Percentiles rank a stretch among this genome's conserved stretches.
phyloP scores from a whole-genome alignment of 2,888 invertebrate genomes.

The Lampropteryx suffumata region DNA sequence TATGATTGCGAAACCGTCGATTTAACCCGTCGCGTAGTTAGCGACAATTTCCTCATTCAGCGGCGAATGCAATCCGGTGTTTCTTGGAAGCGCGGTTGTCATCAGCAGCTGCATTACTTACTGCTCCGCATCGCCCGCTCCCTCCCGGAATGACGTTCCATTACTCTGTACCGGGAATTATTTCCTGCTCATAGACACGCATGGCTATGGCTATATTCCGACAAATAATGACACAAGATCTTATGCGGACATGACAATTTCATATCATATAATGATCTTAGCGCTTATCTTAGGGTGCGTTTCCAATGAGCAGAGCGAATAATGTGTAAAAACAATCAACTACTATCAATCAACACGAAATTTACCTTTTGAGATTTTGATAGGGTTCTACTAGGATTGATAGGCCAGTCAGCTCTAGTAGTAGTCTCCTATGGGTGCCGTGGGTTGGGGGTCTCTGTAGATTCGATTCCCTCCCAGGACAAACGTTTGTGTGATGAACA shows the following conservation, averaged over 20 bases:
- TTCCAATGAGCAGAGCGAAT: too few relatives aligned
- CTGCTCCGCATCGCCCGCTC: conserved; percentile 37
- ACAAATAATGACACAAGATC: conserved; percentile 29
- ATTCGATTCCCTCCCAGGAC: too few relatives aligned
- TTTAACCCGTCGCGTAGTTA: conserved; percentile 20
- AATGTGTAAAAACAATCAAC: too few relatives aligned
- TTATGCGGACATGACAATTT: conserved; percentile 27
- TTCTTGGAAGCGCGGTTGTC: conserved; percentile 66
- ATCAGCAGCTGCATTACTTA: conserved; percentile 62
- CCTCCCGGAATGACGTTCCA: conserved; percentile 55
- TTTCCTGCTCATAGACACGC: conserved; percentile 53
- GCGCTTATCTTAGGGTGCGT: not conserved
- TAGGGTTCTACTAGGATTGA: too few relatives aligned
- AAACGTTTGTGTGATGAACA: too few relatives aligned
- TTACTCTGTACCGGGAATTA: conserved; percentile 60
- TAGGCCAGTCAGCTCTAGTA: too few relatives aligned
- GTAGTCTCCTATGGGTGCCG: too few relatives aligned
- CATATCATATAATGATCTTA: conserved; percentile 7
- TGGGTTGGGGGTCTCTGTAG: too few relatives aligned
- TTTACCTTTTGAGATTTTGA: too few relatives aligned
- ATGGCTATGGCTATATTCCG: conserved; percentile 41
- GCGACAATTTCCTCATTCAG: conserved; percentile 57
- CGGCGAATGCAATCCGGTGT: conserved; percentile 53
- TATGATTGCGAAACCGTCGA: conserved; percentile 26
- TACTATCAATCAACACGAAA: too few relatives aligned